Conservation (phyloP, 1,140 invertebrate species). For the Drosophila bifasciata region DNA sequence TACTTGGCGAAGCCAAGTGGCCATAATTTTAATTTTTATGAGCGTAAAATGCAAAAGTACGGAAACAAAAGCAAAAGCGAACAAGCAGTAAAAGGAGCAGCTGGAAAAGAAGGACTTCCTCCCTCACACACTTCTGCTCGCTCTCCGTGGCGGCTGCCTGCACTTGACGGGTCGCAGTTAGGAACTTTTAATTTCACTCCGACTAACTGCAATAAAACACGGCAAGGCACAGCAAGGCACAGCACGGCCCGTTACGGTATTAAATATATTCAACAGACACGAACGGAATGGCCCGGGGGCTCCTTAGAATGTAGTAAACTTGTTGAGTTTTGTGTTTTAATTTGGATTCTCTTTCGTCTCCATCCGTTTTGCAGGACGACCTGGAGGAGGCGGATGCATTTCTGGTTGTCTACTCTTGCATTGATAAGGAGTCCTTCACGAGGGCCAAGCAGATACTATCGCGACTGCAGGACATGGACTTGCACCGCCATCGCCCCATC, state of each 20-base stretch:
- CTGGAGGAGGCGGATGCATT: conserved; percentile 92
- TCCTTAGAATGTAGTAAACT: conserved; percentile 37
- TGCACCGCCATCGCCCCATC: conserved; percentile 90
- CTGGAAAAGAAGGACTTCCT: conserved; percentile 14
- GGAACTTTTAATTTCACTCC: conserved; percentile 58
- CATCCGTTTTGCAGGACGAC: conserved; percentile 87
- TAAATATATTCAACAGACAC: conserved; percentile 9
- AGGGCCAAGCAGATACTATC: conserved; percentile 91
- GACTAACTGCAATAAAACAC: conserved; percentile 44
- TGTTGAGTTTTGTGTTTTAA: conserved; percentile 48
- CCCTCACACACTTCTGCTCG: conserved; percentile 5
- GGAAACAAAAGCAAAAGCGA: conserved; percentile 19
- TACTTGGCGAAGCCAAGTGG: conserved; percentile 63
- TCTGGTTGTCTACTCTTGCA: conserved; percentile 95
- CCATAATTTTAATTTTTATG: conserved; percentile 78
- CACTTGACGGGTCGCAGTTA: conserved; percentile 37
- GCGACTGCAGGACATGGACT: conserved; percentile 90
- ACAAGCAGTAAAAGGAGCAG: conserved; percentile 5
- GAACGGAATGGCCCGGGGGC: conserved; percentile 8
- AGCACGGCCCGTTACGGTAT: no score
- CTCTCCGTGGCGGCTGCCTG: conserved; percentile 3
- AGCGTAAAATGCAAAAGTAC: conserved; percentile 62
- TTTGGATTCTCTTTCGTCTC: conserved; percentile 13
- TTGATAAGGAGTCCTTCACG: conserved; percentile 94
- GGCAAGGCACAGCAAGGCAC: neutral